Percentiles rank a stretch among this genome's conserved stretches.
Evolutionary conservation across 2,888 invertebrate genomes (phyloP).

Genomic region (Litoditis marina): DNA sequence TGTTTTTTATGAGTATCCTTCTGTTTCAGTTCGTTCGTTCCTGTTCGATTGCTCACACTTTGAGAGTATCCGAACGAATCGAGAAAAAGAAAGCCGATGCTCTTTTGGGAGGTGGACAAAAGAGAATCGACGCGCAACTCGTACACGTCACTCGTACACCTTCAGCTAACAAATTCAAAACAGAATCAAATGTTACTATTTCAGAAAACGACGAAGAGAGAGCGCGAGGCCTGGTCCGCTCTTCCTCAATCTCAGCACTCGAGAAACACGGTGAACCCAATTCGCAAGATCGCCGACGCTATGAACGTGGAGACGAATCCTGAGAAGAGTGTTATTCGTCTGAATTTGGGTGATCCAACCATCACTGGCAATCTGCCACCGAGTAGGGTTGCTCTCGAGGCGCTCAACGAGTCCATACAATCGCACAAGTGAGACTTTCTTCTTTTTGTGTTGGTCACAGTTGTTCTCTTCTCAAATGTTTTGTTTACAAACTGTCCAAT

Average conservation of each 20-base stretch:
- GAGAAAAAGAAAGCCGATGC: constrained; percentile 66
- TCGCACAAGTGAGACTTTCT: constrained; percentile 22
- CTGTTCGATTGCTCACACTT: constrained; percentile 50
- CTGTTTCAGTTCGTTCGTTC: constrained; percentile 33
- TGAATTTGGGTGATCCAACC: constrained; percentile 65
- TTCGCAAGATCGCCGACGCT: constrained; percentile 85
- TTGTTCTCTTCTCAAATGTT: no score
- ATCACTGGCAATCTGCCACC: constrained; percentile 57
- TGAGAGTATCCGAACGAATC: constrained; percentile 65
- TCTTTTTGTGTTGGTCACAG: no score
- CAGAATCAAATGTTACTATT: no score
- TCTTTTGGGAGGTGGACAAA: constrained; percentile 68
- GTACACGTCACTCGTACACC: no score
- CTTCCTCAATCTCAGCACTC: constrained; percentile 65
- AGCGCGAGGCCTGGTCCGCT: constrained; percentile 28
- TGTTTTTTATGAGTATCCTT: no score
- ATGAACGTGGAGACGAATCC: constrained; percentile 88
- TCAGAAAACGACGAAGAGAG: no score
- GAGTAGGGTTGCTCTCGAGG: constrained; percentile 47
- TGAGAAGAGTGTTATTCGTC: constrained; percentile 78
- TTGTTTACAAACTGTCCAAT: no score
- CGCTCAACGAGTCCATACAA: constrained; percentile 46
- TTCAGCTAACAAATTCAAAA: no score
- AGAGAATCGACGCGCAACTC: constrained; percentile 70
- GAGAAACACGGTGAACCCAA: constrained; percentile 84